These are phyloP conservation scores for Trichomycterus rosablanca DNA, from an alignment of 2,113 vertebrate genomes.

Conservation along the genomic window DNA sequence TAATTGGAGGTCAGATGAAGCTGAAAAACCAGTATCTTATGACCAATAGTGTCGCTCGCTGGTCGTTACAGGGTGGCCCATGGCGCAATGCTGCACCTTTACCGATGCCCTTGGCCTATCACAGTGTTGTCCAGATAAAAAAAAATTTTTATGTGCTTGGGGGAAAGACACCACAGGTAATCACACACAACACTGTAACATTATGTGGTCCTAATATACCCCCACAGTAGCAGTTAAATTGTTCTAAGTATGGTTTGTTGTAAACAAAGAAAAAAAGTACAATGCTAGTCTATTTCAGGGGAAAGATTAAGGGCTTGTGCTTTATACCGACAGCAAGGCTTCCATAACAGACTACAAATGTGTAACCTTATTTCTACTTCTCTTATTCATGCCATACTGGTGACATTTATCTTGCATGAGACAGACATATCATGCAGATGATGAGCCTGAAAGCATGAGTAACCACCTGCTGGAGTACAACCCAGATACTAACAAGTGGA, in stretches of 20 bases:
- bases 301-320: too few species aligned
- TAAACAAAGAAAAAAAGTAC: too few species aligned
- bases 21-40: constrained; percentile 85
- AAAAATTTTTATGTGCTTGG: constrained; percentile 85
- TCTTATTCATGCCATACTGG: constrained; percentile 41
- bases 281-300: background rate
- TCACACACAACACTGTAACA: background rate
- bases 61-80: constrained; percentile 75
- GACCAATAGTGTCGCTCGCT: constrained; percentile 88
- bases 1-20: constrained; percentile 93
- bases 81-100: constrained; percentile 84
- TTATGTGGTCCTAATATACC: too few species aligned
- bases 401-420: constrained; percentile 44
- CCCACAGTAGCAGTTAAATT: too few species aligned
- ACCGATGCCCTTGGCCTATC: constrained; percentile 83
- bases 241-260: too few species aligned
- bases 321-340: background rate
- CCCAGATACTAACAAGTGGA: constrained; percentile 84
- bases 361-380: constrained; percentile 8
- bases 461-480: constrained; percentile 85
- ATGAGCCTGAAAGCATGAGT: constrained; percentile 92
- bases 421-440: constrained; percentile 84
- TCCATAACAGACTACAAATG: constrained; percentile 4
- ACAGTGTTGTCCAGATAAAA: constrained; percentile 74
- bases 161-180: constrained; percentile 93